A percentile compares a stretch with the other conserved stretches of the same genome.
These are phyloP conservation scores for Hiodon tergisus DNA, from an alignment of 2,113 vertebrate genomes.

Conservation along the genomic window DNA sequence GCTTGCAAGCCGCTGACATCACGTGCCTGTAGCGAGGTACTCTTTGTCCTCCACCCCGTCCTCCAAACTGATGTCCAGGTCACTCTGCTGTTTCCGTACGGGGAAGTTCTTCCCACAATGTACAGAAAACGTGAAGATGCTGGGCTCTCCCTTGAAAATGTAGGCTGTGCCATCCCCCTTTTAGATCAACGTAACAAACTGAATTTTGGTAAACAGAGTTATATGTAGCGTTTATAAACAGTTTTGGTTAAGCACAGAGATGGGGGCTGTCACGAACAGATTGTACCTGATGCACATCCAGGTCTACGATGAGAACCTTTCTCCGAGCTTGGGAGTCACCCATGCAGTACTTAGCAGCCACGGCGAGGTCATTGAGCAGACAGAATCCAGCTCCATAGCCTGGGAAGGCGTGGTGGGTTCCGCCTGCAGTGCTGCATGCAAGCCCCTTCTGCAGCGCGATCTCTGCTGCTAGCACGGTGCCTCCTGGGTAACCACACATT, in stretches of 20 bases:
- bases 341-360: slow-evolving; percentile 42
- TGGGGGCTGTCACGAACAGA: background rate
- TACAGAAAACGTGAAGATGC: slow-evolving; percentile 54
- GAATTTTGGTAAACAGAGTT: background rate
- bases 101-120: slow-evolving; percentile 59
- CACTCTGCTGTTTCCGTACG: slow-evolving; percentile 48
- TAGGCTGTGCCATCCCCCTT: slow-evolving; percentile 56
- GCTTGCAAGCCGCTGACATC: background rate
- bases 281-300: slow-evolving; percentile 56
- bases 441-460: slow-evolving; percentile 48
- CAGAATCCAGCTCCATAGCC: slow-evolving; percentile 50
- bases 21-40: slow-evolving; percentile 43
- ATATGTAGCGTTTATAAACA: background rate
- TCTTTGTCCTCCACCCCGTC: slow-evolving; percentile 45
- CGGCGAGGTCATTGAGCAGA: slow-evolving; percentile 55
- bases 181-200: slow-evolving; percentile 6
- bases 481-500: slow-evolving; percentile 33
- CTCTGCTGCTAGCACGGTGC: slow-evolving; percentile 48
- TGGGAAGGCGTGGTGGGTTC: slow-evolving; percentile 56
- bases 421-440: slow-evolving; percentile 56
- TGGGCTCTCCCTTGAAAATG: slow-evolving; percentile 51
- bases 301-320: slow-evolving; percentile 52
- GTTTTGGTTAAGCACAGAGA: too few relatives aligned
- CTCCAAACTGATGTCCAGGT: slow-evolving; percentile 48
- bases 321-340: slow-evolving; percentile 10